These are phyloP conservation scores for Prietella phreatophila DNA, from an alignment of 2,113 vertebrate species.

Conservation along the genomic window DNA sequence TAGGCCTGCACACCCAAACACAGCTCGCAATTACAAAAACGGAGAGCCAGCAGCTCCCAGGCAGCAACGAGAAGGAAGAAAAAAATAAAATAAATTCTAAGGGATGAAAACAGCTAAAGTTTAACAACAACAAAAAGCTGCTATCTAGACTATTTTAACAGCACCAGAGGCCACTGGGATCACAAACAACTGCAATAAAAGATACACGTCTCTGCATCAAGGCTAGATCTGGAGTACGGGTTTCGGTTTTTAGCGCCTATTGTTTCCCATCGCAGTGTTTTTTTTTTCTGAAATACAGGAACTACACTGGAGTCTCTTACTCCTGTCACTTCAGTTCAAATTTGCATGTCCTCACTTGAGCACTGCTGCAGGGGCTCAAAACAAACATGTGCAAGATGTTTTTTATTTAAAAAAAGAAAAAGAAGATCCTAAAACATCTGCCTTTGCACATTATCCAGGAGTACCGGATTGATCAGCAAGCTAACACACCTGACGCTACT, in stretches of 20 bases:
- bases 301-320: conserved; percentile 29
- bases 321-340: conserved; percentile 35
- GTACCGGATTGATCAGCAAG: not conserved
- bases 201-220: conserved; percentile 5
- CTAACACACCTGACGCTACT: not conserved
- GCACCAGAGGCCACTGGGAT: conserved; percentile 21
- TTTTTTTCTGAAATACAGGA: conserved; percentile 32
- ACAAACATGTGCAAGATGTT: not conserved
- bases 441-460: not conserved
- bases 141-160: conserved; percentile 28
- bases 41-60: not conserved
- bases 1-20: conserved; percentile 36
- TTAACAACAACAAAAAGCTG: conserved; percentile 23
- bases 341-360: conserved; percentile 60
- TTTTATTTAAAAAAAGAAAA: not conserved
- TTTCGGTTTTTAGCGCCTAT: conserved; percentile 8
- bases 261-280: not conserved
- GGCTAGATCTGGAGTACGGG: conserved; percentile 7
- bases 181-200: conserved; percentile 39
- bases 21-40: conserved; percentile 18
- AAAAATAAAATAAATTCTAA: not conserved
- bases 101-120: conserved; percentile 11
- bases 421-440: not conserved
- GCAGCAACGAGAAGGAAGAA: not conserved
- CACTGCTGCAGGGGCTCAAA: conserved; percentile 51